Evolutionary conservation across 2,113 vertebrate genomes (phyloP).

Genomic region (Circaetus cinerascens): DNA sequence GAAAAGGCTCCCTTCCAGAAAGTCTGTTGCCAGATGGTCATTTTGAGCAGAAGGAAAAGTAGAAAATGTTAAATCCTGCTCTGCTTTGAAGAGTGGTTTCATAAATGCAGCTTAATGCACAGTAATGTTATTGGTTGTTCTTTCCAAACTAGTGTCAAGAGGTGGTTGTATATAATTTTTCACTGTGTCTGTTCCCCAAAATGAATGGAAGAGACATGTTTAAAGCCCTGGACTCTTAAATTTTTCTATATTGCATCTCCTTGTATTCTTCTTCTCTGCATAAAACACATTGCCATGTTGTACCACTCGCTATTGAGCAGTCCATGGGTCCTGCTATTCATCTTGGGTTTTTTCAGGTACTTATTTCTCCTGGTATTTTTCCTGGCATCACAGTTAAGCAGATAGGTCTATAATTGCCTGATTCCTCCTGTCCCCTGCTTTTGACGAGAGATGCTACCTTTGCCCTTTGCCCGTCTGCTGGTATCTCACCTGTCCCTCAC

Average conservation of each 20-base stretch:
- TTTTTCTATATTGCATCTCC: neutral
- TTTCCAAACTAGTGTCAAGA: neutral
- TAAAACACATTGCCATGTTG: neutral
- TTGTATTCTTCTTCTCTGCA: neutral
- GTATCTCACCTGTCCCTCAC: constrained; percentile 67
- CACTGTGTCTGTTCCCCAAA: neutral
- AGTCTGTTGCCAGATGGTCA: constrained; percentile 41
- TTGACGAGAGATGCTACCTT: neutral
- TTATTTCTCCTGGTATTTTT: neutral
- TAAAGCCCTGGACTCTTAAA: neutral
- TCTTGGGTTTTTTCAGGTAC: neutral
- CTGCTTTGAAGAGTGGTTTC: neutral
- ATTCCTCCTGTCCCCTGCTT: neutral
- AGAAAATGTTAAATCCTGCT: constrained; percentile 38
- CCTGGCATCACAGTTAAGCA: neutral
- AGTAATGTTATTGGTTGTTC: neutral
- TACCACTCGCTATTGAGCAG: accelerated
- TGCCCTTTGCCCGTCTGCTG: constrained; percentile 51
- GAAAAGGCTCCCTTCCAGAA: neutral
- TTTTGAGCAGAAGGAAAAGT: constrained; percentile 27
- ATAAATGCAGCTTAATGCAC: neutral
- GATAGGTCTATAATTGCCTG: neutral
- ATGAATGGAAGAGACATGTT: neutral
- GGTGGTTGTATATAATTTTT: neutral
- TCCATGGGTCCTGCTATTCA: neutral